A percentile compares a stretch with the other conserved stretches of the same genome.
Conservation (phyloP, 2,888 invertebrate genomes). For the Lypha dubia region DNA sequence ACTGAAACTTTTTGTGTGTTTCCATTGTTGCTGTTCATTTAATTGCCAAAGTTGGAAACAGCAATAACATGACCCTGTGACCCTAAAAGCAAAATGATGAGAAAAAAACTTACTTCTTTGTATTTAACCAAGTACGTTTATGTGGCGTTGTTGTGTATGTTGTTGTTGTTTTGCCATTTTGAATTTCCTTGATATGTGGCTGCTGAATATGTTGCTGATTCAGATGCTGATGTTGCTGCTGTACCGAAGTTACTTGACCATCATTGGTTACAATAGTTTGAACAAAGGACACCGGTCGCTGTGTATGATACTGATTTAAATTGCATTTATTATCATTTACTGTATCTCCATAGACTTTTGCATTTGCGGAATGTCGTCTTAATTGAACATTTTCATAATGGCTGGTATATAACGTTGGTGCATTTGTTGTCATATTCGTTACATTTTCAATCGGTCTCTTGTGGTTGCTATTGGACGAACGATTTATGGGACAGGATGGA, state of each 20-base stretch:
- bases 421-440: background rate
- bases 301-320: constrained; percentile 59
- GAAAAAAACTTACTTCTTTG: constrained; percentile 77
- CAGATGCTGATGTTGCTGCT: constrained; percentile 67
- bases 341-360: constrained; percentile 74
- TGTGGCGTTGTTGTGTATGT: too few relatives aligned
- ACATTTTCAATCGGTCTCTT: background rate
- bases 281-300: constrained; percentile 77
- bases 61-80: constrained; percentile 11
- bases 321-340: constrained; percentile 72
- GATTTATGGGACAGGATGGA: constrained; percentile 50
- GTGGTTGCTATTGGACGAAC: background rate
- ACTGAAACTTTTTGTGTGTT: background rate
- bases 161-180: constrained; percentile 42
- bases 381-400: constrained; percentile 56
- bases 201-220: constrained; percentile 47
- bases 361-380: constrained; percentile 74
- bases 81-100: constrained; percentile 35
- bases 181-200: constrained; percentile 52
- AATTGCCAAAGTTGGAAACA: background rate
- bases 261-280: constrained; percentile 80
- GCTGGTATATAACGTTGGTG: constrained; percentile 26
- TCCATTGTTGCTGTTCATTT: constrained; percentile 6
- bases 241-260: constrained; percentile 78
- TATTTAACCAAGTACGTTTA: constrained; percentile 73